Conservation (phyloP, 2,888 invertebrate genomes). For the Carterocephalus palaemon region DNA sequence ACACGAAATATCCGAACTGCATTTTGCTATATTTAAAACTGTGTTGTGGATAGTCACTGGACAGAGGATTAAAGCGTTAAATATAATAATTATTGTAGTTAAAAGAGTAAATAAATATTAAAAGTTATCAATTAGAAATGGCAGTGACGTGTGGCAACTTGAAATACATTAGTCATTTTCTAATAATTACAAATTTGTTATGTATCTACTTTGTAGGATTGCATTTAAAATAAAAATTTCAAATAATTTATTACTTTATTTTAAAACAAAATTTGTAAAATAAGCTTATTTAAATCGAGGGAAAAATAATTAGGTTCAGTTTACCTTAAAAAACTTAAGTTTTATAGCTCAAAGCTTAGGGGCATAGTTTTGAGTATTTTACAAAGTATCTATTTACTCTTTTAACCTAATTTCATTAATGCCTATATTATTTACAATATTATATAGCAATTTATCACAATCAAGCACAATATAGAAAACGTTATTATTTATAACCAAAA, state of each 20-base stretch:
- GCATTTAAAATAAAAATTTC: too few relatives aligned
- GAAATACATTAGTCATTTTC: background rate
- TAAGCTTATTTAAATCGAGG: too few relatives aligned
- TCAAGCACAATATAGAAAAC: constrained; percentile 35
- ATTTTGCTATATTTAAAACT: constrained; percentile 7
- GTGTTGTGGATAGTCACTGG: constrained; percentile 24
- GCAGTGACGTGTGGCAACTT: constrained; percentile 33
- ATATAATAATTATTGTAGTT: constrained; percentile 13
- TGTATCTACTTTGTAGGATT: too few relatives aligned
- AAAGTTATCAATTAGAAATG: constrained; percentile 22
- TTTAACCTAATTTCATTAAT: constrained; percentile 17
- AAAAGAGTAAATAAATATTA: constrained; percentile 24
- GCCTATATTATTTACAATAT: constrained; percentile 27
- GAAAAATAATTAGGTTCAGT: too few relatives aligned
- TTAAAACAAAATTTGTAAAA: too few relatives aligned
- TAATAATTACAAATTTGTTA: too few relatives aligned
- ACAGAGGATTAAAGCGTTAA: constrained; percentile 26
- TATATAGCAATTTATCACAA: constrained; percentile 38
- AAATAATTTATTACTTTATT: too few relatives aligned
- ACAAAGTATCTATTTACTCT: constrained; percentile 26
- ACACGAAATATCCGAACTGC: too few relatives aligned
- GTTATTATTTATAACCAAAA: constrained; percentile 7
- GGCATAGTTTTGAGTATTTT: background rate
- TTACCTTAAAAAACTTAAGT: too few relatives aligned
- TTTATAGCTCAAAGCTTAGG: too few relatives aligned